phyloP scores from a whole-genome alignment of 2,888 invertebrate genomes.

The Lasioglossum oenotherae region DNA sequence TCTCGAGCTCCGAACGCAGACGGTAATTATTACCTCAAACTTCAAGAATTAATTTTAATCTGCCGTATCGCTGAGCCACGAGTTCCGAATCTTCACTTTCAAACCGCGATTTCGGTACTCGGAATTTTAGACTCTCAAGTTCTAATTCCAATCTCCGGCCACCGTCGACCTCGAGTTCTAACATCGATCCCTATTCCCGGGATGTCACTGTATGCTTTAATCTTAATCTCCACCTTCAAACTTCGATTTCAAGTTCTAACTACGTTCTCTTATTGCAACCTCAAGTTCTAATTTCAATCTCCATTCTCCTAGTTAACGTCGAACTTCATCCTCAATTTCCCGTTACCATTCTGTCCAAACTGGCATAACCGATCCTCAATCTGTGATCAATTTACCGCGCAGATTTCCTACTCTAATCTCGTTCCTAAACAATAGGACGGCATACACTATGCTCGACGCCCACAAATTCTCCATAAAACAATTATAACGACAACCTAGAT shows the following conservation, averaged over 20 bases:
- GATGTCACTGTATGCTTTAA: neutral
- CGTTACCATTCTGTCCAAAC: conserved; percentile 5
- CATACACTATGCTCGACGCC: neutral
- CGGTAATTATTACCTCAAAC: neutral
- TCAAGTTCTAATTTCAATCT: conserved; percentile 1
- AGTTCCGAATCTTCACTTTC: neutral
- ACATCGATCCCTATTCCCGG: neutral
- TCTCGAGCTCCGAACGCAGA: neutral
- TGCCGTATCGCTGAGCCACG: neutral
- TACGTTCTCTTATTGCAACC: neutral
- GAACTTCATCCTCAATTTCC: conserved; percentile 3
- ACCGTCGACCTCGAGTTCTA: neutral
- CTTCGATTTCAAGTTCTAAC: conserved; percentile 15
- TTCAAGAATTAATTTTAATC: conserved; percentile 1
- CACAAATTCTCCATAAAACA: neutral
- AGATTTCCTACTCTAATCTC: conserved; percentile 1
- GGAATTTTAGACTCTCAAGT: neutral
- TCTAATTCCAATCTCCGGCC: neutral
- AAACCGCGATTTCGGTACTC: neutral
- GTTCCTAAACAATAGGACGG: neutral
- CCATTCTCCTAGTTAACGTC: conserved; percentile 5
- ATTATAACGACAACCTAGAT: neutral
- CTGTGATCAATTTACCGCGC: neutral
- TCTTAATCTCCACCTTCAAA: conserved; percentile 1
- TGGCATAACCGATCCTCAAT: conserved; percentile 1